Conservation (phyloP, 2,113 vertebrate genomes). For the Malurus alboscapulatus region DNA sequence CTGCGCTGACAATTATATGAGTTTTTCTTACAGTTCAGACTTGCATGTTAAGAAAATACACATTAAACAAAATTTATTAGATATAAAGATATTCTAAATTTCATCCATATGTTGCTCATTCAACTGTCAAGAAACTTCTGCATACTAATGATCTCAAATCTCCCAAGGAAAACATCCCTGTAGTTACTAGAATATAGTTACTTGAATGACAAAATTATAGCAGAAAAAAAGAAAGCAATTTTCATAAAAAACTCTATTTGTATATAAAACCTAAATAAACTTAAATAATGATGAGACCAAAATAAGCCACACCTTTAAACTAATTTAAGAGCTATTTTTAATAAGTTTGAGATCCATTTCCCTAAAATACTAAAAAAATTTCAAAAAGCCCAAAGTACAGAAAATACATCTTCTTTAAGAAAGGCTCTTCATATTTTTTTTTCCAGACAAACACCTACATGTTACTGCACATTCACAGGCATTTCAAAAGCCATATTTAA, state of each 20-base stretch:
- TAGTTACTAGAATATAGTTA: neutral
- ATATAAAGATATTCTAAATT: neutral
- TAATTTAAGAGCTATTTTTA: neutral
- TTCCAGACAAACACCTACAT: neutral
- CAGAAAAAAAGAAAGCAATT: neutral
- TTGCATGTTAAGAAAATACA: neutral
- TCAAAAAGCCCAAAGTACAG: neutral
- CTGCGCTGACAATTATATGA: fast-evolving
- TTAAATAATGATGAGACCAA: neutral
- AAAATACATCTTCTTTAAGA: neutral
- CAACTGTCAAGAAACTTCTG: neutral
- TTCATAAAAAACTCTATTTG: neutral
- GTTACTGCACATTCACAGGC: neutral
- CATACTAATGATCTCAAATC: neutral
- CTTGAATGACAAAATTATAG: neutral
- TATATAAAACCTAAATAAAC: neutral
- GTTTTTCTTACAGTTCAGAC: neutral
- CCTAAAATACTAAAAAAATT: neutral
- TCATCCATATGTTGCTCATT: neutral
- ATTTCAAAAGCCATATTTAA: neutral
- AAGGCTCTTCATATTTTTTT: neutral
- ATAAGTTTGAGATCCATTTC: neutral
- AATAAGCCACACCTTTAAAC: neutral
- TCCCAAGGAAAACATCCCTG: fast-evolving
- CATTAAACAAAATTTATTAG: neutral